phyloP scores from a whole-genome alignment of 2,888 invertebrate genomes.

The Sarcophaga caerulescens region DNA sequence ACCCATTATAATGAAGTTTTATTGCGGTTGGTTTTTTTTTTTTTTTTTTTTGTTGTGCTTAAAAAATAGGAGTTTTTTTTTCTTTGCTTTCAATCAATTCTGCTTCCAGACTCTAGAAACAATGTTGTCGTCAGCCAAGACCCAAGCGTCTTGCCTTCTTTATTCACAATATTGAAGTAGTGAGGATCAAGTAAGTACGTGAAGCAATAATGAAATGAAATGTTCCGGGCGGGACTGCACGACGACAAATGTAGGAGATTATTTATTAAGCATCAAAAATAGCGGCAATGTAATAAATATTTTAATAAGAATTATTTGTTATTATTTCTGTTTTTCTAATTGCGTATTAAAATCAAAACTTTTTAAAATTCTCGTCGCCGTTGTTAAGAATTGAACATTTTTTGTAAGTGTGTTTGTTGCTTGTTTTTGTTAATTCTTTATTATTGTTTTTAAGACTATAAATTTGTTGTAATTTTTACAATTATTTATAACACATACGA shows the following conservation, averaged over 20 bases:
- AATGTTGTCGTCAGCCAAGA: slow-evolving; percentile 9
- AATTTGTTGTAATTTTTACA: slow-evolving; percentile 52
- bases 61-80: neutral
- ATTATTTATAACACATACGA: neutral
- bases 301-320: slow-evolving; percentile 16
- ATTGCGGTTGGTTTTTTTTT: neutral
- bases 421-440: slow-evolving; percentile 54
- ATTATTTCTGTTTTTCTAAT: slow-evolving; percentile 41
- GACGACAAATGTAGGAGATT: slow-evolving; percentile 6
- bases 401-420: slow-evolving; percentile 31
- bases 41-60: neutral
- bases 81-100: slow-evolving; percentile 9
- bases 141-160: neutral
- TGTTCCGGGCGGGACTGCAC: neutral
- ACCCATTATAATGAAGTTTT: slow-evolving; percentile 20
- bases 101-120: slow-evolving; percentile 50
- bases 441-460: slow-evolving; percentile 32
- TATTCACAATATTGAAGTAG: neutral
- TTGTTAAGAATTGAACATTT: slow-evolving; percentile 34
- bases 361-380: slow-evolving; percentile 27
- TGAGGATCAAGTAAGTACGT: neutral
- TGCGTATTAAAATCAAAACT: slow-evolving; percentile 45
- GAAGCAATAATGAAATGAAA: too few species aligned
- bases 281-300: neutral
- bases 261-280: neutral